Base-by-base conservation (phyloP, 2,797 vertebrate species). In the Glossophaga mutica region DNA sequence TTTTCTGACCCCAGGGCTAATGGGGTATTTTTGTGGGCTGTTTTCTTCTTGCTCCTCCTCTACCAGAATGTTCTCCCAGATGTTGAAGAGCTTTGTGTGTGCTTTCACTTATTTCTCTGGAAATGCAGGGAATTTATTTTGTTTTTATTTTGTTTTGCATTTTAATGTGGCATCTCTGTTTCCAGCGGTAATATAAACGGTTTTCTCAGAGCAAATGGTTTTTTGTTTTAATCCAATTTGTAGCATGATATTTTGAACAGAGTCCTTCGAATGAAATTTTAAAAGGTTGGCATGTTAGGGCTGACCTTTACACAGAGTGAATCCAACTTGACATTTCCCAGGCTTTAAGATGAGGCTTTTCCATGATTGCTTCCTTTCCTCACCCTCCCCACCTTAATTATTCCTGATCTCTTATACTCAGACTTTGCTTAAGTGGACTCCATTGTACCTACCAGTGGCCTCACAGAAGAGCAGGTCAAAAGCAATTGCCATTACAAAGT, bases 251-350 rank as follows among this genome's bases (percentile, higher is more conserved):
- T 97, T 98, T 97, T 91, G 96, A 95, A 94, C 83, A 94, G 73
- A 83, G 92, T 95, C 87, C 89, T 97, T 96, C 91, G 91, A 92
- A 96, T 96, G 95, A 96, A 96, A 96, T 91, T 97, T 96, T 92
- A 89, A 97, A 97, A 96, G 97, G 96, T 96, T 97, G 97, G 96
- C 95, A 90, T 97, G 97, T 97, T 95, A 95, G 90, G 81, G 94
- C 87, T 98, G 97, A 97, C 97, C 97, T 98, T 97, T 96, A 96
- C 95, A 96, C 95, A 97, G 95, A 97, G 84, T 95, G 96, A 96
- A 94, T 97, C 91, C 95, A 96, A 93, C 79, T 94, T 98, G 97
- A 96, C 97, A 97, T 98, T 98, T 97, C 77, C 89, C 37, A 67
- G 85, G 87, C 84, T 96, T 92, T 81, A 77, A 94, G 97, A 88